Evolutionary conservation across 2,113 vertebrate genomes (phyloP).

Genomic region (Pluvianellus socialis): DNA sequence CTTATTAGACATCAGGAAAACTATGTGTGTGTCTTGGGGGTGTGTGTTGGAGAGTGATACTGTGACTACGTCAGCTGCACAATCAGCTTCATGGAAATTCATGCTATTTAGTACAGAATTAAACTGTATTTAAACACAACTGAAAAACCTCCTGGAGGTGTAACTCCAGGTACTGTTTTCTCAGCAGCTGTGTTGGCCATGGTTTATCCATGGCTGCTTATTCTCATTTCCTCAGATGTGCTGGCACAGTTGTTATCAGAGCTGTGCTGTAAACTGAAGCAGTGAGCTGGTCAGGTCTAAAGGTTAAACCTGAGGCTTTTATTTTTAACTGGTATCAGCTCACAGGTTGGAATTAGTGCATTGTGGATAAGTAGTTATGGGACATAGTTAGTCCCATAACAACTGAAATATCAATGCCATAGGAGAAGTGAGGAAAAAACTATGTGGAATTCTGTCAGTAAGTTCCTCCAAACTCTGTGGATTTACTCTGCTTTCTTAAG

Average conservation of each 20-base stretch:
- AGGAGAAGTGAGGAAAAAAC: background rate
- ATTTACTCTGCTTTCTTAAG: background rate
- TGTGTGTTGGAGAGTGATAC: background rate
- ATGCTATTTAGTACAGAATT: background rate
- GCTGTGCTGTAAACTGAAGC: background rate
- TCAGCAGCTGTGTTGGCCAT: background rate
- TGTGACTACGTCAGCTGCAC: background rate
- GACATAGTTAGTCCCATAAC: background rate
- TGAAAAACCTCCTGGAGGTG: background rate
- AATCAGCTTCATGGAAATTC: background rate
- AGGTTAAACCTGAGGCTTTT: slow-evolving; percentile 18
- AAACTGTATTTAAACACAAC: background rate
- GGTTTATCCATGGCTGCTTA: background rate
- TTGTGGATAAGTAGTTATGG: background rate
- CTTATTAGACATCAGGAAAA: background rate
- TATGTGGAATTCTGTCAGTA: background rate
- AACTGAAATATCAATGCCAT: background rate
- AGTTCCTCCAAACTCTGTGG: background rate
- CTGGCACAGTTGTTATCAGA: background rate
- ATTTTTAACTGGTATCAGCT: background rate
- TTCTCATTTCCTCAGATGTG: background rate
- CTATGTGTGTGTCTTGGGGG: background rate
- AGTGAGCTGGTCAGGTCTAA: background rate
- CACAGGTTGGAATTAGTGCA: background rate
- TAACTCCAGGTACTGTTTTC: background rate